Evolutionary conservation across 2,797 vertebrate species (phyloP).

Genomic region (Anguilla marmorata): DNA sequence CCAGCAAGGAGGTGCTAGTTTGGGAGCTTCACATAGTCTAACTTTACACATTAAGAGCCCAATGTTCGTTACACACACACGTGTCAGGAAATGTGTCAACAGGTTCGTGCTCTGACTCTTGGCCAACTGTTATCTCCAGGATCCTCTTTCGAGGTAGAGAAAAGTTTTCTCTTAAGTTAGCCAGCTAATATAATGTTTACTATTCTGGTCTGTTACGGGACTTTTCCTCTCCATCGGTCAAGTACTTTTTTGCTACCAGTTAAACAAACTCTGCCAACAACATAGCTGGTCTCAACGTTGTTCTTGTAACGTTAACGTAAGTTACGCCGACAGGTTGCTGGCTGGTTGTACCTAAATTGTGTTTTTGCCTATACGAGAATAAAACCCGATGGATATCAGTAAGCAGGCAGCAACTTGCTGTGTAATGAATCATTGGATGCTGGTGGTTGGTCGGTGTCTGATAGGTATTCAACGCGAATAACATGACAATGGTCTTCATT

Average conservation of each 20-base stretch:
- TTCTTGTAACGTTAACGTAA: too few relatives aligned
- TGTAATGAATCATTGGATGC: slow-evolving; percentile 56
- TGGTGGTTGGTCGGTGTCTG: slow-evolving; percentile 54
- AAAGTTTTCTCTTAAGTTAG: not conserved
- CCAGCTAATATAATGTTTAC: not conserved
- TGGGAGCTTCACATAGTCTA: not conserved
- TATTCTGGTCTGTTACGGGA: not conserved
- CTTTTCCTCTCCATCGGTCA: not conserved
- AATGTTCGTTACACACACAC: slow-evolving; percentile 25
- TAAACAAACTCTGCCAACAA: not conserved
- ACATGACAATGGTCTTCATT: slow-evolving; percentile 62
- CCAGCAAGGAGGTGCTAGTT: not conserved
- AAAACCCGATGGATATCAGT: not conserved
- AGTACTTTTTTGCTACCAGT: not conserved
- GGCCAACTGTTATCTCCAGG: not conserved
- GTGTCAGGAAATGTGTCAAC: slow-evolving; percentile 31
- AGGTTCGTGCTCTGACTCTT: not conserved
- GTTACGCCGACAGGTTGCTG: not conserved
- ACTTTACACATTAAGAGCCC: not conserved
- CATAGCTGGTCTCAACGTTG: not conserved
- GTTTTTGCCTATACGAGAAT: not conserved
- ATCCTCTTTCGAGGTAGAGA: not conserved
- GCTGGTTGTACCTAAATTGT: not conserved
- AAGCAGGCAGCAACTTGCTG: slow-evolving; percentile 67
- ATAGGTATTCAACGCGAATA: slow-evolving; percentile 57